Evolutionary conservation across 2,113 vertebrate genomes (phyloP).

Genomic region (Mesoclemmys tuberculata): DNA sequence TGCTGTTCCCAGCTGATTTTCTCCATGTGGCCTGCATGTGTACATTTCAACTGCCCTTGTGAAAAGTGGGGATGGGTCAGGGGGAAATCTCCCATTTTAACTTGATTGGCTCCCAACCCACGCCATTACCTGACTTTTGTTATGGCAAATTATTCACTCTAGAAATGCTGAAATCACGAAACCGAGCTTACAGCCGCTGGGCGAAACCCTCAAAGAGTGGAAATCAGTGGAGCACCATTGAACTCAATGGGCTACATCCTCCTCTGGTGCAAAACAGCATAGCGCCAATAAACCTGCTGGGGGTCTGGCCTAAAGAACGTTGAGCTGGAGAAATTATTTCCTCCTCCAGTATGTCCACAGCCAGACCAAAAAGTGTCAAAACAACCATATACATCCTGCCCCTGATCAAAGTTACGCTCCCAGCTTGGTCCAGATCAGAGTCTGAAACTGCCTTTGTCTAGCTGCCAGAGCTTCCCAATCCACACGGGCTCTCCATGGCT

Average conservation of each 20-base stretch:
- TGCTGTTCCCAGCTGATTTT: not conserved
- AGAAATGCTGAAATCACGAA: conserved; percentile 3
- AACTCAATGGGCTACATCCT: not conserved
- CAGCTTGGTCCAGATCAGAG: not conserved
- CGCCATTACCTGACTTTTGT: not conserved
- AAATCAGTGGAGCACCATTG: not conserved
- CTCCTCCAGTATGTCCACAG: not conserved
- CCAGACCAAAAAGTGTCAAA: not conserved
- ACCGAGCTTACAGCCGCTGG: not conserved
- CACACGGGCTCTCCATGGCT: not conserved
- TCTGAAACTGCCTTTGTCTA: not conserved
- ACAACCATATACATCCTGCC: fast-evolving
- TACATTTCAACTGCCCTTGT: not conserved
- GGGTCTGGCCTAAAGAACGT: not conserved
- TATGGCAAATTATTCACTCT: not conserved
- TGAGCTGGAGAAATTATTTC: not conserved
- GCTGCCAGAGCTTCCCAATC: not conserved
- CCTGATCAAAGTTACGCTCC: not conserved
- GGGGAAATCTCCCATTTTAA: not conserved
- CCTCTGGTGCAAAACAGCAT: not conserved
- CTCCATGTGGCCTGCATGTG: not conserved
- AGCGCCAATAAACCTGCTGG: fast-evolving
- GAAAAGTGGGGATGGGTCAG: not conserved
- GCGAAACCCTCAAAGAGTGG: not conserved
- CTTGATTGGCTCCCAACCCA: fast-evolving